Conservation (phyloP, 2,113 vertebrate genomes). For the Tylochromis polylepis region DNA sequence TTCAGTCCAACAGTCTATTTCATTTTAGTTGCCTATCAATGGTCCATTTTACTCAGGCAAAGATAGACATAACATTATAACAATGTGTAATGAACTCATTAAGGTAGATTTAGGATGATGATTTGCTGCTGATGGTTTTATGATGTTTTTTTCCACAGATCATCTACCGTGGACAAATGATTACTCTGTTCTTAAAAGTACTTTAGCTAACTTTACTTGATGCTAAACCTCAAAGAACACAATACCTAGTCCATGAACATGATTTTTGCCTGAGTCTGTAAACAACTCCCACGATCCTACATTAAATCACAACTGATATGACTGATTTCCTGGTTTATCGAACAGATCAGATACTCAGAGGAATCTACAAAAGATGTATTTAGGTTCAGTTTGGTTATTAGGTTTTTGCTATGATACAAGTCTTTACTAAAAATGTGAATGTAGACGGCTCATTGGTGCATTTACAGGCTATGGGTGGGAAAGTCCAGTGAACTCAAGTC, state of each 20-base stretch:
- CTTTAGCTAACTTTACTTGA: neutral
- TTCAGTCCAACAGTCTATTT: neutral
- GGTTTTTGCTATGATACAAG: neutral
- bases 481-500: neutral
- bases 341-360: neutral
- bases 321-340: neutral
- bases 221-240: neutral
- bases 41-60: neutral
- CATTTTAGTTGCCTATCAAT: neutral
- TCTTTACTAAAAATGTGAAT: neutral
- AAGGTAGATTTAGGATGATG: neutral
- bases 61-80: neutral
- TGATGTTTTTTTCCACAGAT: neutral
- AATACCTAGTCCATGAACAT: neutral
- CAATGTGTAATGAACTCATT: neutral
- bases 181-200: neutral
- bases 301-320: neutral
- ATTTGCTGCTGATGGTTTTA: neutral
- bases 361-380: neutral
- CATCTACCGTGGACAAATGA: neutral
- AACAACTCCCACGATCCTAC: neutral
- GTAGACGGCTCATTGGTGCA: neutral
- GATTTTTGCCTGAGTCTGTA: neutral
- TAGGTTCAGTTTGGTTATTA: neutral
- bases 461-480: neutral